phyloP scores from a whole-genome alignment of 92 coral and sea anemone species.

The Phenganax stokvisi region DNA sequence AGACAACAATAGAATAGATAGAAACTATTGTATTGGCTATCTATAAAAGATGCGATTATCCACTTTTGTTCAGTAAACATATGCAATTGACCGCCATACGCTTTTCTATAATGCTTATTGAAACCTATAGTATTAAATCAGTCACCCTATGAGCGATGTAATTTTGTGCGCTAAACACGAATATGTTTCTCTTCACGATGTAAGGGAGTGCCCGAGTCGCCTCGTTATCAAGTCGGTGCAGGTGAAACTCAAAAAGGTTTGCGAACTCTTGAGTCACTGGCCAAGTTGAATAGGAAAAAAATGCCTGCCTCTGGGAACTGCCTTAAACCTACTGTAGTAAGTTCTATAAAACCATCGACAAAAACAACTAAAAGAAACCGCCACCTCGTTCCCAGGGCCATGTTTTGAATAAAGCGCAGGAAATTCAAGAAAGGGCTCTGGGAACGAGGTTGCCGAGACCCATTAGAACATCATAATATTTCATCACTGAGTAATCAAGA shows the following conservation, averaged over 20 bases:
- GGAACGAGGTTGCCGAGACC: not conserved
- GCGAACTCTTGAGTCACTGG: constrained; percentile 58
- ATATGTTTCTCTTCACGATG: not conserved
- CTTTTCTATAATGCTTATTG: no score
- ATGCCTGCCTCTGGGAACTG: constrained; percentile 50
- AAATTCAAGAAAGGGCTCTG: no score
- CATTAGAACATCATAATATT: not conserved
- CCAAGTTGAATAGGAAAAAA: constrained; percentile 61
- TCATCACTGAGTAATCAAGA: not conserved
- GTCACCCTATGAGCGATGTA: not conserved
- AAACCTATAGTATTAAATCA: not conserved
- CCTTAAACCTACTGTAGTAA: constrained; percentile 18
- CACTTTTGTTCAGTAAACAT: no score
- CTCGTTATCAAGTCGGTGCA: constrained; percentile 71
- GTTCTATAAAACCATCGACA: not conserved
- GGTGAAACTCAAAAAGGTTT: constrained; percentile 67
- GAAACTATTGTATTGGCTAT: no score
- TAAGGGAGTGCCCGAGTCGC: constrained; percentile 86
- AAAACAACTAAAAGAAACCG: no score
- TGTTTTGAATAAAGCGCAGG: no score
- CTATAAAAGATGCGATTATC: no score
- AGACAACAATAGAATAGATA: no score
- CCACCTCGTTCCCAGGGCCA: no score
- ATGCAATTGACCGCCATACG: no score
- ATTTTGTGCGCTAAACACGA: no score